Evolutionary conservation across 2,888 invertebrate genomes (phyloP).

Genomic region (Xylota sylvarum): DNA sequence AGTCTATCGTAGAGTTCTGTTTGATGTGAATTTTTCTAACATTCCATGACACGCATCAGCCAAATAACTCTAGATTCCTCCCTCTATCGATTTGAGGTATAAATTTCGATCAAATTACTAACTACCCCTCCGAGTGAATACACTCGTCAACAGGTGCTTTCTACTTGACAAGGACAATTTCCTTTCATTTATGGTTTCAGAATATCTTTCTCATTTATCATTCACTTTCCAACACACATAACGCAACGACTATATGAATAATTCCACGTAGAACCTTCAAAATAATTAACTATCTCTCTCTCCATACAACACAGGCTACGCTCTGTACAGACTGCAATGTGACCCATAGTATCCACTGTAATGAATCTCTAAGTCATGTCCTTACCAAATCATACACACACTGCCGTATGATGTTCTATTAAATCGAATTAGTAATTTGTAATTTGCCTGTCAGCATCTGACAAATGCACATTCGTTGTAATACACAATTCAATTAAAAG

Average conservation of each 20-base stretch:
- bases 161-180: not conserved
- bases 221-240: constrained; percentile 34
- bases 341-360: not conserved
- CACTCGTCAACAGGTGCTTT: not conserved
- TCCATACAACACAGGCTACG: not conserved
- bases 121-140: not conserved
- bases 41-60: no score
- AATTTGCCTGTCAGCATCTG: constrained; percentile 65
- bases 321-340: not conserved
- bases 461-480: constrained; percentile 42
- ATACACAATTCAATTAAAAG: constrained; percentile 36
- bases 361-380: constrained; percentile 37
- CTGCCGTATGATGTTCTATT: not conserved
- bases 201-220: constrained; percentile 30
- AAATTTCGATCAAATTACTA: not conserved
- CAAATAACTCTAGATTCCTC: not conserved
- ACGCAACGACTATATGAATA: constrained; percentile 8
- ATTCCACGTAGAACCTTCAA: constrained; percentile 38
- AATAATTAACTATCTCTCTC: constrained; percentile 33
- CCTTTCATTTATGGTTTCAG: constrained; percentile 10
- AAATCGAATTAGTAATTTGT: constrained; percentile 39
- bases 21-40: no score
- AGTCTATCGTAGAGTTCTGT: no score
- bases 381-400: constrained; percentile 22
- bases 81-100: constrained; percentile 1